Evolutionary conservation across 1,140 invertebrate species (phyloP), one percentile per base, ranked within the genome.

Genomic region (Phymorhynchus buccinoides): DNA sequence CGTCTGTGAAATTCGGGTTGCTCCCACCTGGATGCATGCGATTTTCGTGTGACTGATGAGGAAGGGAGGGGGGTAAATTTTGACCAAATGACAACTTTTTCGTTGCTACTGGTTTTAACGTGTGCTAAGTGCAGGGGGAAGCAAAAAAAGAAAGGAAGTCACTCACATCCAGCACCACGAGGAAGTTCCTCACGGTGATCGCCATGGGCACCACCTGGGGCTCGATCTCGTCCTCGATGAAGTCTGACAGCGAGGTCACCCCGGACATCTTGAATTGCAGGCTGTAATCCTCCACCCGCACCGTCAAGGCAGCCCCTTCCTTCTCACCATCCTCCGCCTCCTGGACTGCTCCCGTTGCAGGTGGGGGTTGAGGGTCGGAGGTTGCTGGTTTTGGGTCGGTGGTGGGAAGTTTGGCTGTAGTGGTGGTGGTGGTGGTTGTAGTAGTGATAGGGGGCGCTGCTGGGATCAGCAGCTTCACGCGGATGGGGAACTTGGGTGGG

Each of bases 141-240:
- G n/a, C n/a, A n/a, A n/a, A n/a, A n/a, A n/a, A n/a, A n/a, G n/a
- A n/a, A n/a, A n/a, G 80, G 12, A 30, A 48, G 30, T n/a, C 66
- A 80, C 79, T 87, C 83, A 91, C 91, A 88, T 90, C 86, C 30
- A 92, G 75, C n/a, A 89, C 87, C 27, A 90, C 39, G 18, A 88
- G 90, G 91, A 91, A 84, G 78, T 91, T 85, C 9, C 66, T 71
- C 7, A 92, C 79, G 32, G 85, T 84, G 91, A 97, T 96, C 93
- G 96, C 95, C 87, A 97, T 94, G 1, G 97, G 97, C 92, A 98
- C 95, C 0, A 96, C 96, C 85, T 95, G 95, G 1, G 95, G 95
- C 44, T 96, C 94, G 44, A 97, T 95, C 94, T 98, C 97, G 93
- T 98, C 97, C 91, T 98, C 97, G 6, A 96, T 94, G 73, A 98